These are phyloP conservation scores for Macroramphosus scolopax DNA, from an alignment of 2,797 vertebrate species.

Conservation along the genomic window DNA sequence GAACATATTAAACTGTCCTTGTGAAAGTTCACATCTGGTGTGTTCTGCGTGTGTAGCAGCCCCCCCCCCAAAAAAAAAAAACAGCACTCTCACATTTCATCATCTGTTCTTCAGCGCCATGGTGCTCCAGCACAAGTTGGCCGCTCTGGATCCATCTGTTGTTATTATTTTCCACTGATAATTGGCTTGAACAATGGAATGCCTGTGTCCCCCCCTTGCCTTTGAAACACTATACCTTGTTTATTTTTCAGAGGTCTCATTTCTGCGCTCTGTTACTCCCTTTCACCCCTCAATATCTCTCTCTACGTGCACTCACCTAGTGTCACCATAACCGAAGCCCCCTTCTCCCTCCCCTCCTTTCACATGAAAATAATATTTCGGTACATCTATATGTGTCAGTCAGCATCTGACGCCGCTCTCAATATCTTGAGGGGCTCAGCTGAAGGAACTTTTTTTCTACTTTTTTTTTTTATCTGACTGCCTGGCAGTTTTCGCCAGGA, in stretches of 20 bases:
- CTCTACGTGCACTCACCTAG: conserved; percentile 48
- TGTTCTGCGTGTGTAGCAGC: conserved; percentile 66
- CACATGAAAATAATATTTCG: conserved; percentile 80
- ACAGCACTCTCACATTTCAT: conserved; percentile 77
- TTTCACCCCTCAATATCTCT: conserved; percentile 27
- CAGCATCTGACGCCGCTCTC: conserved; percentile 71
- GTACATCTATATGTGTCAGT: conserved; percentile 80
- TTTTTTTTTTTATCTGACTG: too few relatives aligned
- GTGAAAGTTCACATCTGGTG: conserved; percentile 94
- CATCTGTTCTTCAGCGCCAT: conserved; percentile 83
- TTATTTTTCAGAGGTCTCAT: conserved; percentile 94
- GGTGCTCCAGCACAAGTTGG: conserved; percentile 90
- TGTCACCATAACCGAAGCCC: conserved; percentile 17
- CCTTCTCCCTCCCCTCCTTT: conserved; percentile 54
- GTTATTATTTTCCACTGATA: conserved; percentile 99
- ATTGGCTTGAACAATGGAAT: conserved; percentile 99
- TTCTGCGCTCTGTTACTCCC: conserved; percentile 57
- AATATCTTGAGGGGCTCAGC: conserved; percentile 70
- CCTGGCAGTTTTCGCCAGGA: conserved; percentile 58
- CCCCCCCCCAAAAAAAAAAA: not conserved
- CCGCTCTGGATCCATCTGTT: conserved; percentile 98
- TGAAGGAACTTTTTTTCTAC: too few relatives aligned
- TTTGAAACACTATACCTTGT: conserved; percentile 98
- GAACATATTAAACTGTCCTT: conserved; percentile 83
- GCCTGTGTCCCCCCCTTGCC: conserved; percentile 89